These are phyloP conservation scores for Zeuzera pyrina DNA, from an alignment of 2,888 invertebrate species.

Conservation along the genomic window DNA sequence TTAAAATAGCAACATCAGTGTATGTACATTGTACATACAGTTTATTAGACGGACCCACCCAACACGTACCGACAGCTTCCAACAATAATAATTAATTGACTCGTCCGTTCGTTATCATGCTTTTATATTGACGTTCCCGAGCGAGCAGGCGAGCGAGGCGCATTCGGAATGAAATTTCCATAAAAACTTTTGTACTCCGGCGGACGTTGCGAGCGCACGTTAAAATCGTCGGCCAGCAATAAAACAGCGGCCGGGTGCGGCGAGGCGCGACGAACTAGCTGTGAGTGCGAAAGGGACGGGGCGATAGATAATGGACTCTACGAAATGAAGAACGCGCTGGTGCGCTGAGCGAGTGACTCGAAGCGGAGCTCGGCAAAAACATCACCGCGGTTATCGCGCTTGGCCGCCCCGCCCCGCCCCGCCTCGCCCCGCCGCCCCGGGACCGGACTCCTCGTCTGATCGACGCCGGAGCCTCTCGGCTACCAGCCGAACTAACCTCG, in stretches of 20 bases:
- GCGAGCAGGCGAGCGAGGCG: slow-evolving; percentile 59
- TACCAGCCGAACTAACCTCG: slow-evolving; percentile 64
- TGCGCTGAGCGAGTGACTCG: slow-evolving; percentile 55
- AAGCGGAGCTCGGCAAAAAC: slow-evolving; percentile 69
- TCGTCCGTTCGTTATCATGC: slow-evolving; percentile 73
- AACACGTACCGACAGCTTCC: slow-evolving; percentile 64
- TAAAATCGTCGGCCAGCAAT: slow-evolving; percentile 73
- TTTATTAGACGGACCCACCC: slow-evolving; percentile 25
- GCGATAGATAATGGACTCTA: slow-evolving; percentile 67
- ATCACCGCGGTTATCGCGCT: slow-evolving; percentile 64
- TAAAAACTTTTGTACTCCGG: slow-evolving; percentile 73
- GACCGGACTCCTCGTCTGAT: slow-evolving; percentile 56
- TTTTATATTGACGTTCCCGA: slow-evolving; percentile 71
- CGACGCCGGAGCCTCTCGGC: slow-evolving; percentile 57
- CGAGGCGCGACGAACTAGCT: slow-evolving; percentile 61
- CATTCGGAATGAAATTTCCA: slow-evolving; percentile 73
- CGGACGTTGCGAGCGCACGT: slow-evolving; percentile 74
- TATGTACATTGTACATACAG: too few relatives aligned
- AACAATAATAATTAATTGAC: slow-evolving; percentile 74
- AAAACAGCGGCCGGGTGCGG: slow-evolving; percentile 71
- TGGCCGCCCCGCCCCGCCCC: slow-evolving; percentile 25
- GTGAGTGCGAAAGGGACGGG: slow-evolving; percentile 56
- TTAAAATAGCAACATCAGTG: too few relatives aligned
- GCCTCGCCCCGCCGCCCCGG: slow-evolving; percentile 29
- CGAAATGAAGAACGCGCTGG: slow-evolving; percentile 68